Base-by-base conservation (phyloP, 2,888 invertebrate species). In the Lycocerus yunnanus region DNA sequence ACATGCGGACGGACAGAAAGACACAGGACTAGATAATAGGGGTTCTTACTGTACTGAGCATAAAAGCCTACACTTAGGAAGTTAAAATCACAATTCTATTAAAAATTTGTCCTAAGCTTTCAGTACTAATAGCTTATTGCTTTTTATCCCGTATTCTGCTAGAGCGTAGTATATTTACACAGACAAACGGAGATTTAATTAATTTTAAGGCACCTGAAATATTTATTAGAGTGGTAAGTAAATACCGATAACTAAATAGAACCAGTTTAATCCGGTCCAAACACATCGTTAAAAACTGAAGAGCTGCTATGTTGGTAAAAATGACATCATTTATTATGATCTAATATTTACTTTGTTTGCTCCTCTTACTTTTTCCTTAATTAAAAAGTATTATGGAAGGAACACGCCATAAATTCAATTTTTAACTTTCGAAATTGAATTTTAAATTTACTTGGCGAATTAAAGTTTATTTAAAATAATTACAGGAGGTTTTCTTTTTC, bases 391-490 rank as follows among this genome's bases (percentile, higher is more conserved):
- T 27, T 13, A 27, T 1, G 11, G 24, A 24, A 10, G 24, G 0
- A 24, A 13, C 11, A 24, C 24, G 11, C 24, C 24, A 11, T 3
- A 24, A 24, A 24, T 27, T 27, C 27, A 4, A 43, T 43, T 43
- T 6, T 43, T 6, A 43, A n/a, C 43, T n/a, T n/a, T 2, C 43
- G 5, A 43, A 43, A n/a, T 43, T n/a, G 43, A 43, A 43, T 43
- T 43, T 43, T n/a, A 43, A 43, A n/a, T 43, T 43, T 43, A 43
- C 43, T 43, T n/a, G 43, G 43, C 1, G n/a, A 43, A 43, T 43
- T 43, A 43, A n/a, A 18, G 15, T 63, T 63, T 63, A 63, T 63
- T 63, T 63, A 59, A 66, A 70, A 66, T 59, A 71, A 71, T 71
- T 66, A 58, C 21, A 15, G 10, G 66, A 59, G 66, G 14, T 63